Conservation (phyloP, 2,888 invertebrate genomes). For the Chelonus formosanus region DNA sequence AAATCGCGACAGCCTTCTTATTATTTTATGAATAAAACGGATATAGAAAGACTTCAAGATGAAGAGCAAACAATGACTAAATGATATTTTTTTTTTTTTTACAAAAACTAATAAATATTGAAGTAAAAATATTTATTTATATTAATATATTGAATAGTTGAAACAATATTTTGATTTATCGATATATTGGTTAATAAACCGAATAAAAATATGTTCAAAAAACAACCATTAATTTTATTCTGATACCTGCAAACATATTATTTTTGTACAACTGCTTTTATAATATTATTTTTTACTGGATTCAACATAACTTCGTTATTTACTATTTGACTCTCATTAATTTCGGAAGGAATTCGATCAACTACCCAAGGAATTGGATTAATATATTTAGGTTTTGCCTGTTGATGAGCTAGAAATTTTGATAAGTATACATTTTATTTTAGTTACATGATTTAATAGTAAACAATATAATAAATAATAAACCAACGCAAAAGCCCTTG, state of each 20-base stretch:
- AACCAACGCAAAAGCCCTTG: constrained; percentile 72
- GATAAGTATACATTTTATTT: constrained; percentile 7
- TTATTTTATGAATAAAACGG: constrained; percentile 92
- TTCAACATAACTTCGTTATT: too few species aligned
- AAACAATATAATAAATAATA: constrained; percentile 5
- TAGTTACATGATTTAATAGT: not conserved
- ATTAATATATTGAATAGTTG: too few species aligned
- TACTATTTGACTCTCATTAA: too few species aligned
- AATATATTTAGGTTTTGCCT: constrained; percentile 72
- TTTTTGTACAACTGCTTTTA: too few species aligned
- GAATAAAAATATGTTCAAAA: too few species aligned
- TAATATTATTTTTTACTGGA: too few species aligned
- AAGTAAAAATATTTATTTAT: too few species aligned
- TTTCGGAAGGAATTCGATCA: constrained; percentile 35
- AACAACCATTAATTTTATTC: too few species aligned
- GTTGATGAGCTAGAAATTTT: constrained; percentile 69
- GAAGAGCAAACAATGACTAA: constrained; percentile 75
- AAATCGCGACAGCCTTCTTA: constrained; percentile 90
- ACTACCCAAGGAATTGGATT: constrained; percentile 75
- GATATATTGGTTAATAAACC: too few species aligned
- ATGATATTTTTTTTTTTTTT: not conserved
- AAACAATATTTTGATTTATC: too few species aligned
- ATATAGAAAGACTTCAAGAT: constrained; percentile 83
- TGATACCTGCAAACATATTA: too few species aligned
- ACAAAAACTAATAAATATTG: too few species aligned